Conservation (phyloP, 2,113 vertebrate genomes). For the Paratilapia polleni region DNA sequence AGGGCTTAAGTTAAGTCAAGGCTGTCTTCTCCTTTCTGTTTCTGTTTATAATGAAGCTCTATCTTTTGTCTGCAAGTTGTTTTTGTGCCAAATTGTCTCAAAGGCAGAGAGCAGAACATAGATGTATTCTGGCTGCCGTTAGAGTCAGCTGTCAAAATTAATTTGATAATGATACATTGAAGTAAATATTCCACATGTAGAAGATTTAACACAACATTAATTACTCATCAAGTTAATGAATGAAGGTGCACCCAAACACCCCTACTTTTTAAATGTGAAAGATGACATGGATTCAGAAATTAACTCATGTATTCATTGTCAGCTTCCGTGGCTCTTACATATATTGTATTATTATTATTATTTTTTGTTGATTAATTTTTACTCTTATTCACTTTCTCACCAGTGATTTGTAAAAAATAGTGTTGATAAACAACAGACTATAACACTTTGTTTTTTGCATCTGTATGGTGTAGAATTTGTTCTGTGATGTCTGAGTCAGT, state of each 20-base stretch:
- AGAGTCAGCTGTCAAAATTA: constrained; percentile 3
- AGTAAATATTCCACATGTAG: background rate
- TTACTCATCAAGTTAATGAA: background rate
- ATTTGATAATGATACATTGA: constrained; percentile 8
- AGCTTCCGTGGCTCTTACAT: accelerated
- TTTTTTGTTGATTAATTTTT: background rate
- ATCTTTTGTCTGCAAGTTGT: background rate
- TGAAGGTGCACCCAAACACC: background rate
- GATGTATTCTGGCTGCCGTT: background rate
- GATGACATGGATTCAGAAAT: background rate
- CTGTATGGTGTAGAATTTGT: background rate
- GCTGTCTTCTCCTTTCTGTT: background rate
- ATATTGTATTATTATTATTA: accelerated
- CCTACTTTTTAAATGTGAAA: background rate
- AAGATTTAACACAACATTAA: constrained; percentile 28
- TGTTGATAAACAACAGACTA: background rate
- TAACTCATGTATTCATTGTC: accelerated
- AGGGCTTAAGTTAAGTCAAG: background rate
- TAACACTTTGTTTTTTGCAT: background rate
- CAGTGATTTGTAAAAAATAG: background rate
- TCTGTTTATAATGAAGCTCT: background rate
- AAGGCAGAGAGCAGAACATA: background rate
- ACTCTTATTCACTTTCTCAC: background rate
- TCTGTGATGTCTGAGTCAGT: too few relatives aligned
- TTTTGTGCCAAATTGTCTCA: background rate